Evolutionary conservation across 2,113 vertebrate species (phyloP).

Genomic region (Sander vitreus): DNA sequence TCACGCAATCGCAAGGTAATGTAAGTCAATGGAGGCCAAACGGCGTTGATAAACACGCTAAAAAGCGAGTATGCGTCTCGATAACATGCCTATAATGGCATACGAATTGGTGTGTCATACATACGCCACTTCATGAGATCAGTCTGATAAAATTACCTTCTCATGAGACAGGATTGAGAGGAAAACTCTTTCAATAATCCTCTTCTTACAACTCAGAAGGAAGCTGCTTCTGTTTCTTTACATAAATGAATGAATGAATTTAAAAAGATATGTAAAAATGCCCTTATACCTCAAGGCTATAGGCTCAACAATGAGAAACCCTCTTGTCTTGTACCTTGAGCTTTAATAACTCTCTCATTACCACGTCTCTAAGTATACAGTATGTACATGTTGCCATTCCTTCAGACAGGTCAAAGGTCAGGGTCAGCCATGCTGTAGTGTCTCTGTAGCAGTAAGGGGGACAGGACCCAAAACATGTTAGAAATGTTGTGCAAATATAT

Average conservation of each 20-base stretch:
- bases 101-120: too few relatives aligned
- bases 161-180: neutral
- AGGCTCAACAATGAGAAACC: neutral
- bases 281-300: too few relatives aligned
- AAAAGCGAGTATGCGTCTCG: too few relatives aligned
- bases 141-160: neutral
- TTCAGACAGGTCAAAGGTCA: conserved; percentile 1
- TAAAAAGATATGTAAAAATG: too few relatives aligned
- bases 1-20: too few relatives aligned
- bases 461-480: neutral
- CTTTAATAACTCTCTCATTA: neutral
- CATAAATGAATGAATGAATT: too few relatives aligned
- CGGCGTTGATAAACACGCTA: too few relatives aligned
- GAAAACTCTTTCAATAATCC: neutral
- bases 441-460: neutral
- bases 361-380: neutral
- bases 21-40: too few relatives aligned
- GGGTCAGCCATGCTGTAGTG: neutral
- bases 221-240: neutral
- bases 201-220: neutral
- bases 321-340: neutral
- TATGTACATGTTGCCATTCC: neutral
- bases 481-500: neutral
- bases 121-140: too few relatives aligned
- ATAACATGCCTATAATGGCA: too few relatives aligned